These are phyloP conservation scores for Sebastes vulpes DNA, from an alignment of 2,797 vertebrate genomes.

Conservation along the genomic window DNA sequence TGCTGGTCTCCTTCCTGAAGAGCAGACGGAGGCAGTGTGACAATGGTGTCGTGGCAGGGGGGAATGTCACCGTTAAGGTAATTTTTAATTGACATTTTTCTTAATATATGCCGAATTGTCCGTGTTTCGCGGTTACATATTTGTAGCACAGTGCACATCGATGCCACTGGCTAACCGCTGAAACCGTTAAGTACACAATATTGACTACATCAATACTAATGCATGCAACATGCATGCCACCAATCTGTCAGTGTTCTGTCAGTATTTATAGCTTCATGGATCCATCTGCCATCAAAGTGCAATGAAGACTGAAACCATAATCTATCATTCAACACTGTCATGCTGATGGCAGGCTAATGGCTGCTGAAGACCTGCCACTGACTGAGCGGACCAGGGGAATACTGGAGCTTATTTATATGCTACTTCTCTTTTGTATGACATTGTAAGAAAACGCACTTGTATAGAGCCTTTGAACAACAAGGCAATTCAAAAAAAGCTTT, in stretches of 20 bases:
- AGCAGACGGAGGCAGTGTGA: not conserved
- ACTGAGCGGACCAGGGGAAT: not conserved
- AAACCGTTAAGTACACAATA: conserved; percentile 5
- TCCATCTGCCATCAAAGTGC: conserved; percentile 29
- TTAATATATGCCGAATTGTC: not conserved
- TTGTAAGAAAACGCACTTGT: not conserved
- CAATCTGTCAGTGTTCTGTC: conserved; percentile 45
- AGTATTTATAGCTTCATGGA: conserved; percentile 39
- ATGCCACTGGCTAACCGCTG: not conserved
- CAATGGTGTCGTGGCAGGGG: not conserved
- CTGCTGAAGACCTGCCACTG: conserved; percentile 37
- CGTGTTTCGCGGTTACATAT: not conserved
- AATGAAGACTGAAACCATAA: conserved; percentile 30
- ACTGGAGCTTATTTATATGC: conserved; percentile 2
- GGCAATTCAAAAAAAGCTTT: not conserved
- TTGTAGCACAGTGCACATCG: not conserved
- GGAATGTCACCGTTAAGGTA: not conserved
- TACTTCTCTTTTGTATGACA: conserved; percentile 2
- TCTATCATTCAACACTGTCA: conserved; percentile 33
- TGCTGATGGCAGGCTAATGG: conserved; percentile 29
- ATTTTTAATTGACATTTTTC: conserved; percentile 39
- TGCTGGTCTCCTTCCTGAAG: not conserved
- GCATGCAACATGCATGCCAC: conserved; percentile 29
- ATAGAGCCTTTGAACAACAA: not conserved
- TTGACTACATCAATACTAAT: conserved; percentile 38